Evolutionary conservation across 1,140 invertebrate species (phyloP).

Genomic region (Ctenoplectra terminalis): DNA sequence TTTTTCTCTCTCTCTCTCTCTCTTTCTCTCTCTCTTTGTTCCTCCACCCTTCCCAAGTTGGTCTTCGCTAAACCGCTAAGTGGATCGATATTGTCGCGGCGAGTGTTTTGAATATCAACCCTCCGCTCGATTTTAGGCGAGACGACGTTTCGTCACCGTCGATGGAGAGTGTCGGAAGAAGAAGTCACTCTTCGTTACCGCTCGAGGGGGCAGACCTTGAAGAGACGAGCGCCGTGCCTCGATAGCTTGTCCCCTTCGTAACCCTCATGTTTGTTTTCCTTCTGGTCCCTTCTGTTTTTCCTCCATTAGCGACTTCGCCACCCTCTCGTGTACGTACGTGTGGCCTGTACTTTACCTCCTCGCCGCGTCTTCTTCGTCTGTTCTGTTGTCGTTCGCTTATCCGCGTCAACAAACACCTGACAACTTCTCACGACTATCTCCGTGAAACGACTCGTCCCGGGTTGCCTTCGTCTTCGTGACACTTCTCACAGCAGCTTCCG

Average conservation of each 20-base stretch:
- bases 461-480: neutral
- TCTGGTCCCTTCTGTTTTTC: constrained; percentile 74
- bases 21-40: constrained; percentile 46
- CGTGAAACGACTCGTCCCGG: constrained; percentile 31
- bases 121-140: neutral
- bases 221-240: constrained; percentile 19
- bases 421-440: constrained; percentile 59
- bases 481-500: neutral
- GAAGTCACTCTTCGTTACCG: constrained; percentile 42
- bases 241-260: constrained; percentile 35
- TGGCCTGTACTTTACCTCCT: neutral
- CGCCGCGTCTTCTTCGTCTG: constrained; percentile 17
- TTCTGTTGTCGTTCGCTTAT: constrained; percentile 64
- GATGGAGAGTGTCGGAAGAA: constrained; percentile 30
- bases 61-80: too few species aligned
- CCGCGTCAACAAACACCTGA: constrained; percentile 67
- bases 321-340: constrained; percentile 6
- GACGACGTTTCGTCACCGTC: constrained; percentile 18
- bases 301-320: constrained; percentile 74
- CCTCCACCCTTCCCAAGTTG: constrained; percentile 47
- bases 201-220: neutral
- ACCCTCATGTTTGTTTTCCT: constrained; percentile 74
- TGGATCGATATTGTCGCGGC: constrained; percentile 11
- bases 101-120: constrained; percentile 59
- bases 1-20: neutral